Percentiles rank a stretch among this genome's conserved stretches.
Conservation (phyloP, 2,888 invertebrate species). For the Amblyteles armatorius region DNA sequence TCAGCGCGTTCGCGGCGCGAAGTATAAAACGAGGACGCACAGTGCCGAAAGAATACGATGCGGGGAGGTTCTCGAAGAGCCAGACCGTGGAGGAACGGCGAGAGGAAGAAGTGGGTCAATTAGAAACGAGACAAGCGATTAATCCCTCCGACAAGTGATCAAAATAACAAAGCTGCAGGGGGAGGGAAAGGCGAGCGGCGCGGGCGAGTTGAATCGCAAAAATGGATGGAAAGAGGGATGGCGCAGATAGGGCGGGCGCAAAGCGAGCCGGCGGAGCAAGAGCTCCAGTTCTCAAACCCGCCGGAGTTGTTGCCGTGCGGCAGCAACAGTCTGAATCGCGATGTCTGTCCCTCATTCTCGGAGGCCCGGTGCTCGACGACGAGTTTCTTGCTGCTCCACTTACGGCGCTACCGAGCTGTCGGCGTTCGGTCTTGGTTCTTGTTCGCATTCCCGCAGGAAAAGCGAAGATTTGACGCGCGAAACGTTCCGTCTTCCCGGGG, state of each 20-base stretch:
- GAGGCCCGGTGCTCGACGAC: constrained; percentile 21
- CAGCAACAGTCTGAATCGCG: constrained; percentile 10
- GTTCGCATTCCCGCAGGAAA: constrained; percentile 29
- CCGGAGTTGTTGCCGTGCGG: neutral
- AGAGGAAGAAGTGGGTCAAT: constrained; percentile 62
- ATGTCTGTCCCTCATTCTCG: constrained; percentile 11
- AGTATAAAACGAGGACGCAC: constrained; percentile 14
- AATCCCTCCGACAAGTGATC: constrained; percentile 60
- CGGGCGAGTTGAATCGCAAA: constrained; percentile 37
- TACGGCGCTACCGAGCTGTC: constrained; percentile 12
- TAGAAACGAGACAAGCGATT: constrained; percentile 61
- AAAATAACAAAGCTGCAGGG: constrained; percentile 58
- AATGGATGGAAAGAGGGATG: constrained; percentile 4
- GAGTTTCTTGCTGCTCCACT: constrained; percentile 48
- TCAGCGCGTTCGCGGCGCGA: constrained; percentile 41
- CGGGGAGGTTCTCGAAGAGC: neutral
- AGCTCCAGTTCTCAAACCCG: constrained; percentile 20
- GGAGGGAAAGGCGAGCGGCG: constrained; percentile 14
- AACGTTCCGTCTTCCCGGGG: constrained; percentile 27
- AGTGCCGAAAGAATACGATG: neutral
- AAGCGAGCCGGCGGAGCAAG: neutral
- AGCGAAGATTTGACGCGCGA: constrained; percentile 46
- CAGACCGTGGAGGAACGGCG: neutral
- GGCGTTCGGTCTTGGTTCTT: constrained; percentile 18
- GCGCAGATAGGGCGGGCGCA: neutral